Evolutionary conservation across 2,888 invertebrate species (phyloP).

Genomic region (Mythimna albipuncta): DNA sequence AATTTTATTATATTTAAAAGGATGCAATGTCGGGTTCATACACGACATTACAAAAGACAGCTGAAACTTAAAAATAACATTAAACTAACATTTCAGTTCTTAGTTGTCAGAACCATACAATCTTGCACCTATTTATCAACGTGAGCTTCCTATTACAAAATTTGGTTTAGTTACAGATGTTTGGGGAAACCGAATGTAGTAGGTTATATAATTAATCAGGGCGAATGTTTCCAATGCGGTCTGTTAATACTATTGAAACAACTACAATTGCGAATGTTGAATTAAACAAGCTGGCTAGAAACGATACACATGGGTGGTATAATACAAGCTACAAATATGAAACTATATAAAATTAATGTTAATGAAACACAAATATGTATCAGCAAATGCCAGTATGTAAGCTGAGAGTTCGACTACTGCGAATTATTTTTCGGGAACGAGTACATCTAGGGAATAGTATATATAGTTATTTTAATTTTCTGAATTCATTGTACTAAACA

Average conservation of each 20-base stretch:
- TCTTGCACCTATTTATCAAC: background rate
- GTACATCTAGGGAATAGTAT: background rate
- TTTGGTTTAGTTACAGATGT: background rate
- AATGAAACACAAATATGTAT: conserved; percentile 17
- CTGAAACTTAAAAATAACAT: background rate
- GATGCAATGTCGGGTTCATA: no score
- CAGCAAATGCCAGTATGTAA: background rate
- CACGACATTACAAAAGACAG: no score
- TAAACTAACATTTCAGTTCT: background rate
- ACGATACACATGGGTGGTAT: conserved; percentile 21
- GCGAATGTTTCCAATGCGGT: conserved; percentile 24
- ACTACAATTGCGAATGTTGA: conserved; percentile 28
- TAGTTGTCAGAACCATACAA: background rate
- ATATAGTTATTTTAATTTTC: background rate
- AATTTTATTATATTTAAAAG: no score
- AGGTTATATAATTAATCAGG: conserved; percentile 19
- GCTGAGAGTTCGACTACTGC: background rate
- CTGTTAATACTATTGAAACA: conserved; percentile 27
- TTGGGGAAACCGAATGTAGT: background rate
- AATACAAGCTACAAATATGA: conserved; percentile 14
- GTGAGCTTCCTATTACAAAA: conserved; percentile 1
- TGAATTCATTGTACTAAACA: background rate
- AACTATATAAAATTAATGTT: background rate
- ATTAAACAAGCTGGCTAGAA: conserved; percentile 28
- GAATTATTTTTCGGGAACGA: background rate